phyloP scores from a whole-genome alignment of 2,888 invertebrate species.

The Vannuccia rotundouncinata region DNA sequence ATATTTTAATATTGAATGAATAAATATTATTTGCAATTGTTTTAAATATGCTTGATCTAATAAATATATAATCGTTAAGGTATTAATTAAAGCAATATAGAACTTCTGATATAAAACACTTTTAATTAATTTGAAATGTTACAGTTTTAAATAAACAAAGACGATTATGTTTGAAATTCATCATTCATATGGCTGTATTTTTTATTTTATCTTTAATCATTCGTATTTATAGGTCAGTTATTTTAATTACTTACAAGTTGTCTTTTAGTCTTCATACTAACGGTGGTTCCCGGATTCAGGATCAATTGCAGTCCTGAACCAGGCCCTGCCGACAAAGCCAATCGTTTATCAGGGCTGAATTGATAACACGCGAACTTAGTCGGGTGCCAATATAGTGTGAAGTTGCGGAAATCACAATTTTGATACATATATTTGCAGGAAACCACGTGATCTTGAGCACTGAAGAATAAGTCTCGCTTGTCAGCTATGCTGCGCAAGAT shows the following conservation, averaged over 20 bases:
- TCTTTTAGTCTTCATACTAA: not conserved
- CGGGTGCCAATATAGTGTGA: not conserved
- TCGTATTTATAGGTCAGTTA: too few relatives aligned
- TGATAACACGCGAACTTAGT: not conserved
- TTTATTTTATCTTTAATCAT: too few relatives aligned
- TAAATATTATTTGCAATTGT: too few relatives aligned
- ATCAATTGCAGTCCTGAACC: not conserved
- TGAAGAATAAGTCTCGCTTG: not conserved
- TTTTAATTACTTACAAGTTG: conserved; percentile 13
- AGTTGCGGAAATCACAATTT: not conserved
- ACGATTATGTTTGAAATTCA: too few relatives aligned
- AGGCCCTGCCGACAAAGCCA: not conserved
- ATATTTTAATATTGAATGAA: too few relatives aligned
- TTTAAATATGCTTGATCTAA: too few relatives aligned
- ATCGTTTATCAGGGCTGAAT: not conserved
- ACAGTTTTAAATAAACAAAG: too few relatives aligned
- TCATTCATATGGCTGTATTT: too few relatives aligned
- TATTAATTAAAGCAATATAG: too few relatives aligned
- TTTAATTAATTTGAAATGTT: too few relatives aligned
- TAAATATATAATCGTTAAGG: too few relatives aligned
- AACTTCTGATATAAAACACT: too few relatives aligned
- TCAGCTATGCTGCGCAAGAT: not conserved
- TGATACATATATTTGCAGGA: not conserved
- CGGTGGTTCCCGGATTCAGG: not conserved
- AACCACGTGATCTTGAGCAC: not conserved